Conservation (phyloP, 2,888 invertebrate species). For the Drosophila macrothrix region DNA sequence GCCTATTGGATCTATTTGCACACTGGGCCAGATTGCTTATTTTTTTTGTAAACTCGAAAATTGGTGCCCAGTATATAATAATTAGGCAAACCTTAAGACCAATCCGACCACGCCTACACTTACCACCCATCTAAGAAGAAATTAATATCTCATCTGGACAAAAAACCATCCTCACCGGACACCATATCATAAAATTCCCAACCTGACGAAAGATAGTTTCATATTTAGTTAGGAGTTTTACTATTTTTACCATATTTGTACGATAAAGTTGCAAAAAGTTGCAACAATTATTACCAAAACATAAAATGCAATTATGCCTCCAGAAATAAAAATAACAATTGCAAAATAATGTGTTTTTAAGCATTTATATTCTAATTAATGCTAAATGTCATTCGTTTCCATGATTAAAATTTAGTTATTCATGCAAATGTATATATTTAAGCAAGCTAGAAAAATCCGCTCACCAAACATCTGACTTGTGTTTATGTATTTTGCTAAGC, state of each 20-base stretch:
- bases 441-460: background rate
- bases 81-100: background rate
- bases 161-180: too few relatives aligned
- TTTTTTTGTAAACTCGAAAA: background rate
- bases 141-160: too few relatives aligned
- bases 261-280: background rate
- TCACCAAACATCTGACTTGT: background rate
- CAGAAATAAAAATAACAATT: background rate
- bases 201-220: background rate
- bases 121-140: background rate
- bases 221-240: background rate
- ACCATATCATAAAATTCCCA: background rate
- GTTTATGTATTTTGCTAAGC: background rate
- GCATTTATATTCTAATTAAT: background rate
- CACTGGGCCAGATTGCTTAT: background rate
- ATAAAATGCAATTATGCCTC: background rate
- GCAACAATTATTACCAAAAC: background rate
- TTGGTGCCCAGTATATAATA: background rate
- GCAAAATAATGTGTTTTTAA: background rate
- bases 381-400: background rate
- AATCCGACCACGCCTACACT: background rate
- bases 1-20: background rate
- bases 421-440: background rate
- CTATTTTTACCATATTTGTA: background rate
- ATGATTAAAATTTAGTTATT: background rate